A percentile compares a stretch with the other conserved stretches of the same genome.
Evolutionary conservation across 1,140 invertebrate genomes (phyloP).

Genomic region (Halictus rubicundus): DNA sequence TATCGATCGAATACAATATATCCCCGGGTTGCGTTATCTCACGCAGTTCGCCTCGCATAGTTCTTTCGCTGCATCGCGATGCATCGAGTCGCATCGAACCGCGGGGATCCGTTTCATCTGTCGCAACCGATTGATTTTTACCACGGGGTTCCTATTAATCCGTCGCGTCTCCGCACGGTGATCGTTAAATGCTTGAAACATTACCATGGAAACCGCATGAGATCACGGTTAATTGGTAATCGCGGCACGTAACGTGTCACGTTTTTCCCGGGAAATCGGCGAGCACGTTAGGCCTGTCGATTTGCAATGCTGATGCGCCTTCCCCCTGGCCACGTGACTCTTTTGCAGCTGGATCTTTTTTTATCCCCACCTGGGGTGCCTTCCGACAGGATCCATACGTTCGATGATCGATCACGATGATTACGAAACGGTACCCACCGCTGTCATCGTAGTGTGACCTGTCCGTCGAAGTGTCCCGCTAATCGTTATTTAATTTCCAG

Average conservation of each 20-base stretch:
- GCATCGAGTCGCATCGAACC: not conserved
- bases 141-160: not conserved
- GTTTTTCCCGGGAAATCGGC: constrained; percentile 51
- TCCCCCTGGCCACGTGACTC: constrained; percentile 20
- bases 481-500: too few species aligned
- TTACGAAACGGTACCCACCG: constrained; percentile 18
- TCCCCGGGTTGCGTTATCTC: not conserved
- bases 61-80: too few species aligned
- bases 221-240: constrained; percentile 41
- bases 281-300: constrained; percentile 10
- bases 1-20: constrained; percentile 13
- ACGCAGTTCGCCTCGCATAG: not conserved
- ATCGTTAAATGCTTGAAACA: not conserved
- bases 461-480: too few species aligned
- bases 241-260: constrained; percentile 41
- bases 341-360: constrained; percentile 2
- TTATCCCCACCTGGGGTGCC: not conserved
- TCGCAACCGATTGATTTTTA: not conserved
- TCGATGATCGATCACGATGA: constrained; percentile 26
- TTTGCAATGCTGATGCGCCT: constrained; percentile 50
- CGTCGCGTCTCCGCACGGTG: not conserved
- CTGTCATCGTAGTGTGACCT: not conserved
- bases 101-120: not conserved
- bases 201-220: constrained; percentile 34
- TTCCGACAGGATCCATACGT: constrained; percentile 1